These are phyloP conservation scores for Cyphomyrmex costatus DNA, from an alignment of 1,140 invertebrate genomes.

Conservation along the genomic window DNA sequence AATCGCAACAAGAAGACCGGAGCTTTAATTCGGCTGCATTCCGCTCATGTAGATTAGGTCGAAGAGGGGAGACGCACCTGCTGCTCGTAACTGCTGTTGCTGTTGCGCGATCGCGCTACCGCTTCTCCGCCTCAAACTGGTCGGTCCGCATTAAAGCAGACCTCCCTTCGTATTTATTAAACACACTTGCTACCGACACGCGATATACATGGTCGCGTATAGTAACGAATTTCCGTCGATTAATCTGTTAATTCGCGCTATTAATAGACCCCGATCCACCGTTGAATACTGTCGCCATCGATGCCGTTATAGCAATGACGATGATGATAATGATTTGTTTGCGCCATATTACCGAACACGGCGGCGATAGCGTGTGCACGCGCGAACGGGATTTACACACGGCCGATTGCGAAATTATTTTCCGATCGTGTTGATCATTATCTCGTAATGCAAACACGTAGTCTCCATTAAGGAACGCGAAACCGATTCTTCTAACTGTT, in stretches of 20 bases:
- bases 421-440: conserved; percentile 5
- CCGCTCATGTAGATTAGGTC: conserved; percentile 77
- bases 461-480: conserved; percentile 41
- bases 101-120: conserved; percentile 21
- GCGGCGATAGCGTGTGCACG: neutral
- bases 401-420: conserved; percentile 59
- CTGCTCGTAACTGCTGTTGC: conserved; percentile 56
- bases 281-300: neutral
- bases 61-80: conserved; percentile 58
- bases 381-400: conserved; percentile 33
- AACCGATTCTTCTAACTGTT: neutral
- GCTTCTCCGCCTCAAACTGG: conserved; percentile 62
- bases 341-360: neutral
- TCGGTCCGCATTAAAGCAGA: conserved; percentile 66
- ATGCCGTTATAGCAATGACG: conserved; percentile 35
- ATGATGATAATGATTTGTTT: neutral
- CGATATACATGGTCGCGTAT: neutral
- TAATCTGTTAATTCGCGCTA: conserved; percentile 54
- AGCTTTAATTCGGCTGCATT: conserved; percentile 77
- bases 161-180: conserved; percentile 63
- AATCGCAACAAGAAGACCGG: neutral
- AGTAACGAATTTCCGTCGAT: conserved; percentile 70
- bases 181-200: neutral
- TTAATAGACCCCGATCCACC: conserved; percentile 47
- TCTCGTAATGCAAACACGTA: conserved; percentile 22